Conservation (phyloP, 2,113 vertebrate species). For the Orthonyx spaldingii region DNA sequence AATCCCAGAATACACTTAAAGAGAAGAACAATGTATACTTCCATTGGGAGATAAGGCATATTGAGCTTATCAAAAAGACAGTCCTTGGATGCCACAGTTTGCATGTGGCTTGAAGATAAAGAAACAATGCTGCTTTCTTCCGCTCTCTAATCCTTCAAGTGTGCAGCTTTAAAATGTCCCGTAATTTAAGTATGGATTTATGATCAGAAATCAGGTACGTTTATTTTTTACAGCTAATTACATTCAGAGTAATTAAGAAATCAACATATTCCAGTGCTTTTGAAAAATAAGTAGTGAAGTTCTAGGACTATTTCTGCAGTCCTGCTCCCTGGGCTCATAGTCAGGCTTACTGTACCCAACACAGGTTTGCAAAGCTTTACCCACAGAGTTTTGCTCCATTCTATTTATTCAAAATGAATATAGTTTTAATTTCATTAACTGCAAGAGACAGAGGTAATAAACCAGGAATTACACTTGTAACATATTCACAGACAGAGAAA, state of each 20-base stretch:
- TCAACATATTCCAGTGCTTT: neutral
- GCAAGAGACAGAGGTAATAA: neutral
- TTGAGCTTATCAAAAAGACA: conserved; percentile 41
- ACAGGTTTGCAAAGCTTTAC: neutral
- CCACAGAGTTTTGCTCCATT: neutral
- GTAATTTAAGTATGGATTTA: neutral
- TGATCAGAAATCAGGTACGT: neutral
- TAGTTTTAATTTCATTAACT: neutral
- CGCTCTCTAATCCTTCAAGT: neutral
- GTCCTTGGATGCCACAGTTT: conserved; percentile 24
- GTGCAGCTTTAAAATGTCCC: conserved; percentile 12
- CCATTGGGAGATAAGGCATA: conserved; percentile 30
- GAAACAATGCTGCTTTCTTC: neutral
- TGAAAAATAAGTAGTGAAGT: neutral
- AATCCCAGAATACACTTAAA: conserved; percentile 4
- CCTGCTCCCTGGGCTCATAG: neutral
- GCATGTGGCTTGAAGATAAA: conserved; percentile 52
- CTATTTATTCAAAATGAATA: neutral
- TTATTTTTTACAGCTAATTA: neutral
- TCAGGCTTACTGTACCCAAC: neutral
- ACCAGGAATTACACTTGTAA: neutral
- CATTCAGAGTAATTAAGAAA: neutral
- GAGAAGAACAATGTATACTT: conserved; percentile 10
- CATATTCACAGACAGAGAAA: neutral
- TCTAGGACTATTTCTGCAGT: neutral